Evolutionary conservation across 2,888 invertebrate species (phyloP), one percentile per base, ranked within the genome.

Genomic region (Caenorhabditis uteleia): DNA sequence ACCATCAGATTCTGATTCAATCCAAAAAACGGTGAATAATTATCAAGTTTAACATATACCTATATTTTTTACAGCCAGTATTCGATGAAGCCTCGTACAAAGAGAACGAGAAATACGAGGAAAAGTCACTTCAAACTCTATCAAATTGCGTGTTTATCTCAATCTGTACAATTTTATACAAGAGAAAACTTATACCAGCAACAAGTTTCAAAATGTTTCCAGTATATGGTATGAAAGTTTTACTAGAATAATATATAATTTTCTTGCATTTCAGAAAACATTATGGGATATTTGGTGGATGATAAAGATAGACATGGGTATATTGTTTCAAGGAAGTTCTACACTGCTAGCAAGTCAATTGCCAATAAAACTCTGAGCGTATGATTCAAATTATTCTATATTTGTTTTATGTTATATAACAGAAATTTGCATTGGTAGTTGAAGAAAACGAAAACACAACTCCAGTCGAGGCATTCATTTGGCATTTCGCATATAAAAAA

Each of bases 341-440:
- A 12, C 7, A 18, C 40, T 1, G 34, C 29, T 4, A 38, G 36
- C 18, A 16, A 29, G 2, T 27, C 36, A 3, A 61, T 61, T 25
- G 25, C 33, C 20, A 3, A 10, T 2, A 36, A 42, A 27, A 27
- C 16, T 3, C 18, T 61, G 10, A 18, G 40, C 4, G 61, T 61
- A 31, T 1, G 26, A 44, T 27, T 36, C 18, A 4, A 10, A 23
- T 40, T 16, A 14, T 8, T 29, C 12, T 42, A 26, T n/a, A 23
- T 5, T 27, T 16, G 18, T 26, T 12, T 18, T 33, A 18, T 42
- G 2, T 10, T 39, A 4, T 26, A 20, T n/a, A 23, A 33, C 40
- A 62, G 56, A 62, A 62, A 14, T 46, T 62, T 29, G 62, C 62
- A 4, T 29, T 62, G 12, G 49, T 62, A 0, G 51, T 56, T 2